Conservation (phyloP, 2,113 vertebrate genomes). For the Pimephales promelas region DNA sequence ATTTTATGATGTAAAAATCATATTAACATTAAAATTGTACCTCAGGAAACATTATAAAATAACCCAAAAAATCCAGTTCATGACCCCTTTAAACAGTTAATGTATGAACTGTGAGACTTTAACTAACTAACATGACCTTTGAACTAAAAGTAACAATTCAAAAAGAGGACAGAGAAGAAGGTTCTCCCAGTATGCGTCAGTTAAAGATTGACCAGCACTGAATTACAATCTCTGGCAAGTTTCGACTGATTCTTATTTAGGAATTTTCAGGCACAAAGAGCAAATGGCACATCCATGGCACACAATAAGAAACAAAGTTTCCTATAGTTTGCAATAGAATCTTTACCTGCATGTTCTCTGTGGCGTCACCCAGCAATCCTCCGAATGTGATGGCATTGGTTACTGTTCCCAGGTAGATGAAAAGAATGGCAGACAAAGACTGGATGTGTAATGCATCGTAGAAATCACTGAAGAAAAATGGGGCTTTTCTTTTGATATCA, state of each 20-base stretch:
- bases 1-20: too few species aligned
- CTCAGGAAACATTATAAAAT: too few species aligned
- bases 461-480: slow-evolving; percentile 93
- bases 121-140: slow-evolving; percentile 16
- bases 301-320: neutral
- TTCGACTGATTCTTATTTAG: slow-evolving; percentile 1
- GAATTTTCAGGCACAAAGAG: neutral
- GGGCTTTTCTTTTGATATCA: slow-evolving; percentile 94
- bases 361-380: slow-evolving; percentile 94
- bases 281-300: neutral
- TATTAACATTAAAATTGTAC: too few species aligned
- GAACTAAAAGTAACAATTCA: neutral
- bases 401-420: slow-evolving; percentile 97
- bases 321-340: neutral
- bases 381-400: slow-evolving; percentile 99
- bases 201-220: neutral
- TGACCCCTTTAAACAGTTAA: neutral
- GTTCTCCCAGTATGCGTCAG: neutral
- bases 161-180: neutral
- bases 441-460: slow-evolving; percentile 94
- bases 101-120: neutral
- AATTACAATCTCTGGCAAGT: neutral
- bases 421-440: slow-evolving; percentile 92
- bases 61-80: too few species aligned
- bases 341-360: slow-evolving; percentile 97